Evolutionary conservation across 2,888 invertebrate species (phyloP), one percentile per base, ranked within the genome.

Genomic region (Synergus gifuensis): DNA sequence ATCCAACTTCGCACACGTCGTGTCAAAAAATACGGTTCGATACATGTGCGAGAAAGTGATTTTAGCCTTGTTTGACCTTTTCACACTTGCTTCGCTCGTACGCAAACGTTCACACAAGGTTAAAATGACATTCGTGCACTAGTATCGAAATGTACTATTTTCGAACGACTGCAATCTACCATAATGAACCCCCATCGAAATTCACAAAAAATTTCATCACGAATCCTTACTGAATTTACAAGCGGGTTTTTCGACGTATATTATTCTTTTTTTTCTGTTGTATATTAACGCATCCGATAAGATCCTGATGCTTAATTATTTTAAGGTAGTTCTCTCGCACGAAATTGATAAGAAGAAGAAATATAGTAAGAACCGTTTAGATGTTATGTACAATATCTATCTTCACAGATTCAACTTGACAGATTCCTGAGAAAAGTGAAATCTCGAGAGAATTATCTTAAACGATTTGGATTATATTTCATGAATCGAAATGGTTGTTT

Each of bases 271-370:
- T 66, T 22, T 11, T 11, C 4, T 1, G 14, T 44, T 18, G 11
- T 18, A 14, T 7, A 22, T 46, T 46, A 11, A 69, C 2, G 16
- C 22, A 46, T 69, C 69, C 69, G 69, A 69, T 69, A 69, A 69
- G 49, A 49, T 69, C 69, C 49, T 69, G 69, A 69, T 28, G 69
- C 49, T 49, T 69, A 4, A 46, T 28, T 28, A 22, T 67, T 42
- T 18, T 46, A 36, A 63, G 36, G 36, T 36, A 36, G 36, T 36
- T 36, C 36, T 36, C 36, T 7, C 5, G 5, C 36, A 7, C 36
- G 5, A 36, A 36, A 36, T 7, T 36, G 0, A 5, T 36, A 28
- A 28, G 3, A 3, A 28, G 28, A 28, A 28, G 28, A 28, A 28
- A 28, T 3, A 28, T 28, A 3, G 28, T 28, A 28, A 28, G 28